A percentile compares a stretch with the other conserved stretches of the same genome.
Conservation (phyloP, 2,888 invertebrate genomes). For the Phalera bucephala region DNA sequence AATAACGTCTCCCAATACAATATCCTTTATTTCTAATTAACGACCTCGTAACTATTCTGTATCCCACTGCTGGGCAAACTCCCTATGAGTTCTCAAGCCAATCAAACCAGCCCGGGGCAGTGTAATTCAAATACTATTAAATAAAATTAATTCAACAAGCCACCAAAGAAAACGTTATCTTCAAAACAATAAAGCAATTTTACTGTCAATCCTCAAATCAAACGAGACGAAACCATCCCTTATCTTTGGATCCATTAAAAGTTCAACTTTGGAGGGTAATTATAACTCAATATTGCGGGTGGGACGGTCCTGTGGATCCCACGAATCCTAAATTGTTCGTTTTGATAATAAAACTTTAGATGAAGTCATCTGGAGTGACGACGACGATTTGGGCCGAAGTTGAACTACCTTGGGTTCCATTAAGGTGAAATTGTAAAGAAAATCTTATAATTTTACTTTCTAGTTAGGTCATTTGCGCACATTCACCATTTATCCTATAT, state of each 20-base stretch:
- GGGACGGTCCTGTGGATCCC: slow-evolving; percentile 18
- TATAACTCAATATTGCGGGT: slow-evolving; percentile 65
- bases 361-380: slow-evolving; percentile 17
- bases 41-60: too few species aligned
- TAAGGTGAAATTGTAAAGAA: neutral
- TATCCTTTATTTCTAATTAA: too few species aligned
- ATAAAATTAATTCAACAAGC: neutral
- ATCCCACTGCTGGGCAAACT: too few species aligned
- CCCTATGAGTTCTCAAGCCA: too few species aligned
- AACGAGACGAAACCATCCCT: slow-evolving; percentile 27
- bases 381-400: slow-evolving; percentile 26
- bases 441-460: too few species aligned
- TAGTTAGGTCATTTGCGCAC: too few species aligned
- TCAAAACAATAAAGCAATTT: slow-evolving; percentile 26
- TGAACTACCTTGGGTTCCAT: slow-evolving; percentile 2
- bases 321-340: slow-evolving; percentile 25
- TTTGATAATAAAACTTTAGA: slow-evolving; percentile 34
- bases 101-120: too few species aligned
- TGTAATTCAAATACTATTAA: too few species aligned
- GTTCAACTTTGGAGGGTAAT: slow-evolving; percentile 55
- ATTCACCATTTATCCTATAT: too few species aligned
- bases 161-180: slow-evolving; percentile 13
- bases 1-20: too few species aligned
- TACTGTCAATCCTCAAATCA: slow-evolving; percentile 24
- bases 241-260: slow-evolving; percentile 70